Conservation (phyloP, 2,888 invertebrate species). For the Habroteleia sp. region DNA sequence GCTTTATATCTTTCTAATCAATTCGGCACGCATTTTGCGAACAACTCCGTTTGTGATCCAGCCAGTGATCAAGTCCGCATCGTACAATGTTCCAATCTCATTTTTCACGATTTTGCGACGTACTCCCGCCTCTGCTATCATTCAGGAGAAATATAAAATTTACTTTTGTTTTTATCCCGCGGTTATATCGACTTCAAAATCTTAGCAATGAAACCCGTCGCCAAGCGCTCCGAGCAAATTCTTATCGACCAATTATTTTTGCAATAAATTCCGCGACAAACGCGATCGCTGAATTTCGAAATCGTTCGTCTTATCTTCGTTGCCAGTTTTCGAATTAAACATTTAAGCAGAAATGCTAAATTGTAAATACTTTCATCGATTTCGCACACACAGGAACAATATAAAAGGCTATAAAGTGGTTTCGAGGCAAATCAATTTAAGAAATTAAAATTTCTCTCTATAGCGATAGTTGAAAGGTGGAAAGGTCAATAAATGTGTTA, state of each 20-base stretch:
- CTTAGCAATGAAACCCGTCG: conserved; percentile 17
- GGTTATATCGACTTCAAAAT: conserved; percentile 36
- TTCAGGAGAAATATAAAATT: conserved; percentile 41
- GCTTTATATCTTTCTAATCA: conserved; percentile 57
- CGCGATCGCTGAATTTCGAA: conserved; percentile 18
- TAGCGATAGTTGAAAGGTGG: too few relatives aligned
- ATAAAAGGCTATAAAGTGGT: too few relatives aligned
- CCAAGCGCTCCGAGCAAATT: conserved; percentile 13
- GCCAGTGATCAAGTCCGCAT: conserved; percentile 31
- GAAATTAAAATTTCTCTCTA: too few relatives aligned
- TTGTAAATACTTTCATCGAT: background rate
- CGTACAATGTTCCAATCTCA: conserved; percentile 11
- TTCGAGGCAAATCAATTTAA: too few relatives aligned
- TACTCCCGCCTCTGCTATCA: conserved; percentile 23
- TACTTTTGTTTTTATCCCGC: conserved; percentile 36
- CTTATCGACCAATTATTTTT: conserved; percentile 53
- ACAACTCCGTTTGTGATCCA: conserved; percentile 35
- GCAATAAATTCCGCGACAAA: conserved; percentile 40
- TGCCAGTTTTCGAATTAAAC: background rate
- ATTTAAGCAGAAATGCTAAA: background rate
- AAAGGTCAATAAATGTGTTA: too few relatives aligned
- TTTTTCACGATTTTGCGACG: conserved; percentile 19
- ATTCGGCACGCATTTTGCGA: conserved; percentile 48
- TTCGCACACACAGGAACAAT: too few relatives aligned
- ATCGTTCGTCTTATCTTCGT: conserved; percentile 13